These are phyloP conservation scores for Micromesistius poutassou DNA, from an alignment of 2,797 vertebrate species.

Conservation along the genomic window DNA sequence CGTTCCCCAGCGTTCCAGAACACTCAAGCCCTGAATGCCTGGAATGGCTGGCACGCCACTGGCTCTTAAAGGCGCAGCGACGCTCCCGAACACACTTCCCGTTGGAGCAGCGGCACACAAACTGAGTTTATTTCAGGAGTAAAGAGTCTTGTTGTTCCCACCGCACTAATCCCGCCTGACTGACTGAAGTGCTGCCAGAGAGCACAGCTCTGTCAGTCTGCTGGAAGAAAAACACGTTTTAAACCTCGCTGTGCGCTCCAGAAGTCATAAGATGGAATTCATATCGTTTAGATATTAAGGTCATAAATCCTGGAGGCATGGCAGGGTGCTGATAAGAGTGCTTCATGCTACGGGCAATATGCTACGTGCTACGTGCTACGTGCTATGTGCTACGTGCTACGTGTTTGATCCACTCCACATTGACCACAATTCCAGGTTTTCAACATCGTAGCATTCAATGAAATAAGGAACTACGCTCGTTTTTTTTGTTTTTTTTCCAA, in stretches of 20 bases:
- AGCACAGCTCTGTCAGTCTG: background rate
- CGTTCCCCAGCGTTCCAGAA: constrained; percentile 64
- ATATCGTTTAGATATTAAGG: background rate
- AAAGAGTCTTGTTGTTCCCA: background rate
- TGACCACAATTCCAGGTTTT: constrained; percentile 16
- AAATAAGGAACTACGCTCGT: constrained; percentile 52
- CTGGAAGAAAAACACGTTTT: too few relatives aligned
- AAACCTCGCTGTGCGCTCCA: background rate
- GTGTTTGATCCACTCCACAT: constrained; percentile 20
- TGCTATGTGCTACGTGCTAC: background rate
- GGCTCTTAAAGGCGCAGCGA: constrained; percentile 54
- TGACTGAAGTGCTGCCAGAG: constrained; percentile 13
- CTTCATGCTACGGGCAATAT: background rate
- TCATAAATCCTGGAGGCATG: background rate
- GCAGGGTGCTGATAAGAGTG: background rate
- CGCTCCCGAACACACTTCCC: background rate
- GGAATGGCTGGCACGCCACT: constrained; percentile 61
- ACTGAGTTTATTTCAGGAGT: constrained; percentile 1
- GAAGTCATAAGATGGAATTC: background rate
- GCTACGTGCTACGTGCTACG: constrained; percentile 2
- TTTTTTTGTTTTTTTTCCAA: constrained; percentile 48
- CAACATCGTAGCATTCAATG: constrained; percentile 7
- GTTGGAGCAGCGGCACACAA: background rate
- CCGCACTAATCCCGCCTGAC: background rate
- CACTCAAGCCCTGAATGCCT: constrained; percentile 60